Conservation (phyloP, 2,888 invertebrate species). For the Bombylius major region DNA sequence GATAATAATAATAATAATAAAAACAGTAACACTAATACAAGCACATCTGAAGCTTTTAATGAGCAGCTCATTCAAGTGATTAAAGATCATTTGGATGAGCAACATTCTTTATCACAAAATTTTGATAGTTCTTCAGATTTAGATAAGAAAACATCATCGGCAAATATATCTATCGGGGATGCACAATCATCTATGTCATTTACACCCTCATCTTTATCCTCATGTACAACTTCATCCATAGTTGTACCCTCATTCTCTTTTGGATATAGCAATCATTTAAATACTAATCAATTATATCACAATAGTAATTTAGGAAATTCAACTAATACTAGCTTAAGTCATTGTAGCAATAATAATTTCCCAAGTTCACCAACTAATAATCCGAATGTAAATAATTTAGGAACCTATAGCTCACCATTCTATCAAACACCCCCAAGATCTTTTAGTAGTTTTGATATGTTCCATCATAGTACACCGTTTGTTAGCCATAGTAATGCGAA, state of each 20-base stretch:
- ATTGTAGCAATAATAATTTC: slow-evolving; percentile 17
- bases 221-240: background rate
- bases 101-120: slow-evolving; percentile 23
- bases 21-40: slow-evolving; percentile 5
- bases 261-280: background rate
- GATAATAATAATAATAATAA: slow-evolving; percentile 6
- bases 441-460: slow-evolving; percentile 32
- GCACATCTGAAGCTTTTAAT: slow-evolving; percentile 16
- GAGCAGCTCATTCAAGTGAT: slow-evolving; percentile 31
- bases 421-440: slow-evolving; percentile 35
- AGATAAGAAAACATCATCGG: slow-evolving; percentile 6
- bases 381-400: slow-evolving; percentile 21
- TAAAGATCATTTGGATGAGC: slow-evolving; percentile 32
- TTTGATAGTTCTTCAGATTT: slow-evolving; percentile 1
- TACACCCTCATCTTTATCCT: background rate
- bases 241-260: background rate
- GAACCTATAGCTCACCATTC: slow-evolving; percentile 24
- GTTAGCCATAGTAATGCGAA: slow-evolving; percentile 30
- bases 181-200: background rate
- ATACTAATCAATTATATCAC: slow-evolving; percentile 8
- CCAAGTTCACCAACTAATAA: slow-evolving; percentile 30
- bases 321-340: background rate
- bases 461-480: slow-evolving; percentile 36
- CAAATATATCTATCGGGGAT: slow-evolving; percentile 3
- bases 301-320: background rate